These are phyloP conservation scores for Rhogogaster chlorosoma DNA, from an alignment of 2,888 invertebrate genomes.

Conservation along the genomic window DNA sequence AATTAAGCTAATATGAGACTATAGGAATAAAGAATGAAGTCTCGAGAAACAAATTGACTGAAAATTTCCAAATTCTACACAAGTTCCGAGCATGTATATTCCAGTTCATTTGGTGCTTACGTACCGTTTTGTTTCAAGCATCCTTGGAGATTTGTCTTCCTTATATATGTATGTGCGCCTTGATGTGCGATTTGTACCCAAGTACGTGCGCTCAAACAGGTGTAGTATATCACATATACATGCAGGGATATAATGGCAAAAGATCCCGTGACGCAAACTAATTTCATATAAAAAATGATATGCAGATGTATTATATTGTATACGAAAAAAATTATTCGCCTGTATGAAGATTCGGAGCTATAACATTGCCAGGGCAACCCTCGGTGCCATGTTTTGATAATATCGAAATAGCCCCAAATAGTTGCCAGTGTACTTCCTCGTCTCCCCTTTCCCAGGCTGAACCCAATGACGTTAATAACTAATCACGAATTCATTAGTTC, in stretches of 20 bases:
- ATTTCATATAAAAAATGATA: background rate
- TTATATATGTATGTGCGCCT: background rate
- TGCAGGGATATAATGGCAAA: background rate
- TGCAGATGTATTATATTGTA: background rate
- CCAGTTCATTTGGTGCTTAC: conserved; percentile 25
- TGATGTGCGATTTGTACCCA: background rate
- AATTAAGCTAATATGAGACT: background rate
- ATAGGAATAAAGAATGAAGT: background rate
- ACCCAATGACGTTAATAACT: background rate
- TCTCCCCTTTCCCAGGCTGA: background rate
- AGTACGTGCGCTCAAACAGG: background rate
- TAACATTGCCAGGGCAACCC: background rate
- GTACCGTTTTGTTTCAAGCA: conserved; percentile 24
- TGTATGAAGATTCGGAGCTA: conserved; percentile 2
- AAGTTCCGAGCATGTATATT: background rate
- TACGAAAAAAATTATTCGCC: background rate
- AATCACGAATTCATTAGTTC: conserved; percentile 35
- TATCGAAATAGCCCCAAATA: background rate
- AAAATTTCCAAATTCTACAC: background rate
- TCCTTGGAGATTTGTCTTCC: background rate
- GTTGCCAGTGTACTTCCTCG: background rate
- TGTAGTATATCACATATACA: background rate
- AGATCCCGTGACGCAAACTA: background rate
- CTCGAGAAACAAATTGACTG: background rate
- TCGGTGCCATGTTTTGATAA: background rate